Evolutionary conservation across 2,113 vertebrate species (phyloP).

Genomic region (Eurystomus gularis): DNA sequence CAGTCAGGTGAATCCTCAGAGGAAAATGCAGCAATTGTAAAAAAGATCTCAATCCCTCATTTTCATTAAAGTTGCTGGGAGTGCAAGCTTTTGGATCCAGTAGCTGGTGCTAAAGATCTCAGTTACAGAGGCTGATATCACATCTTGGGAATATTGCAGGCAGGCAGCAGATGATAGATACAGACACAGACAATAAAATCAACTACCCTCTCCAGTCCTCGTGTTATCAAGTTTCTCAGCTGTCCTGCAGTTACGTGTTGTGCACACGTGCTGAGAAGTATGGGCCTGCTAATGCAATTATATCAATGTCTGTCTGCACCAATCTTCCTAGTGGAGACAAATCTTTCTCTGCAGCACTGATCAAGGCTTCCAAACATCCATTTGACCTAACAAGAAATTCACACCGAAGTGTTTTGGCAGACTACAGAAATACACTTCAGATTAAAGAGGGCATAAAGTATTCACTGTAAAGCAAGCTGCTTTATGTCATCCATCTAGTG

Average conservation of each 20-base stretch:
- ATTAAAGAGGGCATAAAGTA: conserved; percentile 26
- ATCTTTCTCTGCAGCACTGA: conserved; percentile 14
- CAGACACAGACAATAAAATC: background rate
- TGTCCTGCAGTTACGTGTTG: background rate
- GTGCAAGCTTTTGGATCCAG: background rate
- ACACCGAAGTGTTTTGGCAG: background rate
- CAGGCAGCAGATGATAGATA: background rate
- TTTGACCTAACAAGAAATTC: conserved; percentile 40
- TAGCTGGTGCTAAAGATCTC: background rate
- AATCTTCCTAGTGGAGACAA: background rate
- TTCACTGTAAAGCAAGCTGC: background rate
- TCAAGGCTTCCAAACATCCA: conserved; percentile 1
- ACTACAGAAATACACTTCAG: background rate
- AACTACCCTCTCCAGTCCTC: background rate
- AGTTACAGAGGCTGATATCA: background rate
- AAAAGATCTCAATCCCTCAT: background rate
- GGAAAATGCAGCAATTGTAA: background rate
- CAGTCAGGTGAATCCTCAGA: background rate
- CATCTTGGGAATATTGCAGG: background rate
- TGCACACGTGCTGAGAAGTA: conserved; percentile 2
- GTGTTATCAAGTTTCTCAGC: conserved; percentile 9
- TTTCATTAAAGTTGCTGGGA: background rate
- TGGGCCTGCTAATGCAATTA: conserved; percentile 12
- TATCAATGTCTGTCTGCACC: background rate
- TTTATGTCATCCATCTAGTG: conserved; percentile 2